phyloP scores from a whole-genome alignment of 2,113 vertebrate species.

The Electrona antarctica region DNA sequence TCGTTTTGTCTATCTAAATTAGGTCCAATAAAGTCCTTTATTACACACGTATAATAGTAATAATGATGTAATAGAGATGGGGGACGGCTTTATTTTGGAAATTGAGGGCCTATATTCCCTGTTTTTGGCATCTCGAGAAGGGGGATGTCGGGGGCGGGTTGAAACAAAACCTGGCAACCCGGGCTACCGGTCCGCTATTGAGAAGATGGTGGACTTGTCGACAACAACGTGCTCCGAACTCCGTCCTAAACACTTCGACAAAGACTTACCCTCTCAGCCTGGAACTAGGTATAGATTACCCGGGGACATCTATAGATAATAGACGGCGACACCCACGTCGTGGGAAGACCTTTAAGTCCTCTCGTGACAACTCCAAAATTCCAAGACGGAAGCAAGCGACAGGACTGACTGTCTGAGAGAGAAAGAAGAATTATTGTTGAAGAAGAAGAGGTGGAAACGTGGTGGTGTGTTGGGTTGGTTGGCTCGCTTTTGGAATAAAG shows the following conservation, averaged over 20 bases:
- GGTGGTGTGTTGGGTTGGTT: not conserved
- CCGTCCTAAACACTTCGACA: slow-evolving; percentile 74
- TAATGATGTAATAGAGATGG: too few relatives aligned
- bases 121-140: slow-evolving; percentile 22
- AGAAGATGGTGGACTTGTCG: slow-evolving; percentile 81
- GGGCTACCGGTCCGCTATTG: slow-evolving; percentile 55
- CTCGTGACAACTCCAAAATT: slow-evolving; percentile 7
- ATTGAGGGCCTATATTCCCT: too few relatives aligned
- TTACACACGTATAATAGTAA: too few relatives aligned
- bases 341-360: not conserved
- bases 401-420: slow-evolving; percentile 10
- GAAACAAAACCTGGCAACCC: slow-evolving; percentile 52
- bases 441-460: not conserved
- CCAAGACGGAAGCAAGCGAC: not conserved
- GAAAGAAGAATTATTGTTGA: too few relatives aligned
- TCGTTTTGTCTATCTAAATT: too few relatives aligned
- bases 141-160: slow-evolving; percentile 6
- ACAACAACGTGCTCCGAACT: slow-evolving; percentile 75
- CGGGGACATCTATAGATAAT: slow-evolving; percentile 80
- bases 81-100: too few relatives aligned
- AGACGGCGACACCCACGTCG: slow-evolving; percentile 13
- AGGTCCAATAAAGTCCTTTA: too few relatives aligned
- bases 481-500: not conserved
- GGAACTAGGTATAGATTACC: slow-evolving; percentile 75
- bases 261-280: slow-evolving; percentile 65